Evolutionary conservation across 2,113 vertebrate genomes (phyloP).

Genomic region (Zootoca vivipara): DNA sequence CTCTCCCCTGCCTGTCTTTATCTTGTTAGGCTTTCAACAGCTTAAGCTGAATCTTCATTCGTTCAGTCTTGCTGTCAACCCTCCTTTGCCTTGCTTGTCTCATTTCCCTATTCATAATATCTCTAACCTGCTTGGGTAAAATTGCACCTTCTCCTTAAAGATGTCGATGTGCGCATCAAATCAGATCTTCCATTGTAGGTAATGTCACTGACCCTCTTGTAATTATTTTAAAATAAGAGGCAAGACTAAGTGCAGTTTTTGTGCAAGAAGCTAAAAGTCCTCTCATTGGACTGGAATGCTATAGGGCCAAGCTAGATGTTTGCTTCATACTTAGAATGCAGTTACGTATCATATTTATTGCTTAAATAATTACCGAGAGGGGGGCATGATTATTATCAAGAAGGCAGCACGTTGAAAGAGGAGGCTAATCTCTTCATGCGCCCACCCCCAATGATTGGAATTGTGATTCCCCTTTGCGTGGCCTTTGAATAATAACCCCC

Average conservation of each 20-base stretch:
- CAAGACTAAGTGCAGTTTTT: conserved; percentile 54
- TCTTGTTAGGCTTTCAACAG: conserved; percentile 80
- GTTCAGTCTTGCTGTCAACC: conserved; percentile 76
- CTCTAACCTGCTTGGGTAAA: conserved; percentile 57
- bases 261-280: conserved; percentile 8
- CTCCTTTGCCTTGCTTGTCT: conserved; percentile 70
- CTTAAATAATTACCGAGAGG: too few relatives aligned
- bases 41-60: conserved; percentile 79
- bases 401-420: neutral
- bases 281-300: conserved; percentile 28
- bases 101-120: conserved; percentile 79
- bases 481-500: too few relatives aligned
- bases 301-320: neutral
- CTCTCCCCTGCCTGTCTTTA: conserved; percentile 81
- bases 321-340: neutral
- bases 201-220: conserved; percentile 28
- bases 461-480: neutral
- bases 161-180: conserved; percentile 50
- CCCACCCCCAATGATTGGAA: neutral
- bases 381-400: neutral
- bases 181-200: conserved; percentile 60
- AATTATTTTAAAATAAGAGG: conserved; percentile 62
- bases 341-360: neutral
- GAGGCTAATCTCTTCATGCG: conserved; percentile 6
- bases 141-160: conserved; percentile 52